phyloP scores from a whole-genome alignment of 1,140 invertebrate species.

The Leptinotarsa defecta region DNA sequence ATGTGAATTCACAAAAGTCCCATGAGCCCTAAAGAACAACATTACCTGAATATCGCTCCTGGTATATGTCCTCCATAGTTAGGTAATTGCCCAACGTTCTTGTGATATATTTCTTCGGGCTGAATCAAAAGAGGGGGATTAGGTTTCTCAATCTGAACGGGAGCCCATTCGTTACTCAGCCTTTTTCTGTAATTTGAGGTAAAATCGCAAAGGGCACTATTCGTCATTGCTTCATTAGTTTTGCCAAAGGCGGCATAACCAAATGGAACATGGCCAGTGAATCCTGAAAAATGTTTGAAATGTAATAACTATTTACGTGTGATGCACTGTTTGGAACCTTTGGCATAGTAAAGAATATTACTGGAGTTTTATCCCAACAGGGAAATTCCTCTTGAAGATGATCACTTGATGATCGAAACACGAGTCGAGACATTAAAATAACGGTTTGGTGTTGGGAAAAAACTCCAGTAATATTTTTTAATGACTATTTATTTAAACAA shows the following conservation, averaged over 20 bases:
- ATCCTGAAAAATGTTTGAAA: conserved; percentile 57
- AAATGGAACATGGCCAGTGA: conserved; percentile 70
- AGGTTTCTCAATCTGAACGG: conserved; percentile 60
- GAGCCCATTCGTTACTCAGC: conserved; percentile 71
- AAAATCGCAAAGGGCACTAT: conserved; percentile 69
- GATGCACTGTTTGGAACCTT: too few species aligned
- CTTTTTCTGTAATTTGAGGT: conserved; percentile 69
- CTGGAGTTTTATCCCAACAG: too few species aligned
- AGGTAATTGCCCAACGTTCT: conserved; percentile 71
- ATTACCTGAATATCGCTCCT: conserved; percentile 67
- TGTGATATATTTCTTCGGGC: conserved; percentile 67
- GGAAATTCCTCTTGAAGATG: too few species aligned
- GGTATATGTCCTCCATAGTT: conserved; percentile 76
- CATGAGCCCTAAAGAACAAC: not conserved
- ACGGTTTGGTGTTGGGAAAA: too few species aligned
- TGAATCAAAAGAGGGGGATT: conserved; percentile 59
- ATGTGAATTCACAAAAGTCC: too few species aligned
- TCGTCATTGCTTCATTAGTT: conserved; percentile 65
- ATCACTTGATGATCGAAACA: too few species aligned
- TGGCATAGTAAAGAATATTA: too few species aligned
- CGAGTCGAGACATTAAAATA: too few species aligned
- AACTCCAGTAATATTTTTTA: too few species aligned
- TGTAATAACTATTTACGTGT: not conserved
- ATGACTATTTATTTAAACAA: too few species aligned
- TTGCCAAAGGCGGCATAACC: conserved; percentile 67